Percentiles rank a stretch among this genome's conserved stretches.
Evolutionary conservation across 2,888 invertebrate species (phyloP).

Genomic region (Dichetophora obliterata): DNA sequence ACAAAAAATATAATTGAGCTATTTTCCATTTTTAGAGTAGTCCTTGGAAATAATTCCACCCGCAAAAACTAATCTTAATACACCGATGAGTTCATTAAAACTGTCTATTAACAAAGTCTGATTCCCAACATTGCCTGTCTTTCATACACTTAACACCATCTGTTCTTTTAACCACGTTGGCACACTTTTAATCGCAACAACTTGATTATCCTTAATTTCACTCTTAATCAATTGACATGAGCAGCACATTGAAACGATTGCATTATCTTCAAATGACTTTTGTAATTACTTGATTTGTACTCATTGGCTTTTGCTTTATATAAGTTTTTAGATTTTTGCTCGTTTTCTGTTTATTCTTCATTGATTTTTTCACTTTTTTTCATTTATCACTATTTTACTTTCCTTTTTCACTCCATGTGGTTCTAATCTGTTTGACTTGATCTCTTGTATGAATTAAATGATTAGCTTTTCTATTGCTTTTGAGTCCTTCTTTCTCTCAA

Average conservation of each 20-base stretch:
- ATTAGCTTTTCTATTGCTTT: slow-evolving; percentile 24
- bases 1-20: too few relatives aligned
- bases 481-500: not conserved
- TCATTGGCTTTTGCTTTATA: not conserved
- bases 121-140: too few relatives aligned
- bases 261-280: slow-evolving; percentile 33
- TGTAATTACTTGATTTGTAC: slow-evolving; percentile 34
- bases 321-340: not conserved
- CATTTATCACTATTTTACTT: not conserved
- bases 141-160: too few relatives aligned
- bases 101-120: too few relatives aligned
- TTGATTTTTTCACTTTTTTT: not conserved
- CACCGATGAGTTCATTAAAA: too few relatives aligned
- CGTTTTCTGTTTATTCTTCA: not conserved
- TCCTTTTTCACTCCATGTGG: not conserved
- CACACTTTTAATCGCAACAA: not conserved
- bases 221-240: slow-evolving; percentile 30
- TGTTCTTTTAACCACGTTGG: too few relatives aligned
- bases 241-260: slow-evolving; percentile 21
- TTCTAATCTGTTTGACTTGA: slow-evolving; percentile 25
- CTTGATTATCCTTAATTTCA: slow-evolving; percentile 10
- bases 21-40: too few relatives aligned
- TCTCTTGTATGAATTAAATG: slow-evolving; percentile 33
- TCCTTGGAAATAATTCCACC: too few relatives aligned
- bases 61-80: too few relatives aligned